Percentiles rank a stretch among this genome's conserved stretches.
These are phyloP conservation scores for Mantis religiosa DNA, from an alignment of 2,888 invertebrate species.

Conservation along the genomic window DNA sequence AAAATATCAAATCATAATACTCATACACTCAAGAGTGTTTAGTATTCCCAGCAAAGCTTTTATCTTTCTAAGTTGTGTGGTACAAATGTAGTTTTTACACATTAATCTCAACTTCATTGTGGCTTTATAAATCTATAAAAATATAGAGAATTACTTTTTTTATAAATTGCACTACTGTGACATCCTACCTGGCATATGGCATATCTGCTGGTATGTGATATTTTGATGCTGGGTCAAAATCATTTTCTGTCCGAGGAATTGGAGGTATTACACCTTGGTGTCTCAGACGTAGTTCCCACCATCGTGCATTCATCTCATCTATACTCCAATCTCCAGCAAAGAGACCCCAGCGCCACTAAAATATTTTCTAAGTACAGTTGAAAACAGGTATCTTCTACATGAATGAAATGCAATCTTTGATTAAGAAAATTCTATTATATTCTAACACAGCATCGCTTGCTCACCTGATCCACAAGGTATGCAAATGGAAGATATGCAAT, in stretches of 20 bases:
- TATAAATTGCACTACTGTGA: not conserved
- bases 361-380: not conserved
- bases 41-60: no score
- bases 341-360: constrained; percentile 75
- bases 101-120: no score
- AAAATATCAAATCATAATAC: no score
- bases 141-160: not conserved
- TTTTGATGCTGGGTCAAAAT: constrained; percentile 81
- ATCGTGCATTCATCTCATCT: constrained; percentile 64
- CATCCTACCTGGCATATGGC: constrained; percentile 47
- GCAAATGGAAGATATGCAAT: constrained; percentile 75
- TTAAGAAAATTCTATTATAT: not conserved
- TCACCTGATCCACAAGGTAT: constrained; percentile 72
- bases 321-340: constrained; percentile 63
- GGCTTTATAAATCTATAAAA: not conserved
- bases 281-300: constrained; percentile 71
- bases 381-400: not conserved
- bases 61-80: no score
- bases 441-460: constrained; percentile 27
- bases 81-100: no score
- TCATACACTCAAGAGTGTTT: no score
- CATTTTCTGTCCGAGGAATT: constrained; percentile 60
- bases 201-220: constrained; percentile 74
- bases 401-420: no score
- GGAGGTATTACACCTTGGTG: constrained; percentile 75